These are phyloP conservation scores for Hypanus sabinus DNA, from an alignment of 2,113 vertebrate genomes.

Conservation along the genomic window DNA sequence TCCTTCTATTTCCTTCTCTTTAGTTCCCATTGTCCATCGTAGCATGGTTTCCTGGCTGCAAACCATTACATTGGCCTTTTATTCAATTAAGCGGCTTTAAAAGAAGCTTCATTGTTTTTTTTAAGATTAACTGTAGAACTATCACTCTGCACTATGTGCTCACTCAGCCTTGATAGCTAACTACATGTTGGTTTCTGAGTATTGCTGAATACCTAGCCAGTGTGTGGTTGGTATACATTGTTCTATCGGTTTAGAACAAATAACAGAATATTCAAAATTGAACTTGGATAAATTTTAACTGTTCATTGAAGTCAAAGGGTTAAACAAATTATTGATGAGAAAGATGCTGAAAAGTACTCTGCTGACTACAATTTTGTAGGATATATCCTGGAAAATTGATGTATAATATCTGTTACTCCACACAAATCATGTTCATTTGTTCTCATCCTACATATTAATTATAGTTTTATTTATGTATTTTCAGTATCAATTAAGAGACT, in stretches of 20 bases:
- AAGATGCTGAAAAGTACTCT: background rate
- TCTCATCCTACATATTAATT: background rate
- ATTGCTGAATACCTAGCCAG: background rate
- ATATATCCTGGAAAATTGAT: background rate
- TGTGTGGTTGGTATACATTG: background rate
- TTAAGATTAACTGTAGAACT: background rate
- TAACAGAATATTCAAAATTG: background rate
- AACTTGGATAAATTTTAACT: background rate
- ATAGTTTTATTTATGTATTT: background rate
- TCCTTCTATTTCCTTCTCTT: background rate
- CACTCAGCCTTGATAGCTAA: background rate
- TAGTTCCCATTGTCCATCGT: background rate
- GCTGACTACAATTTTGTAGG: no score
- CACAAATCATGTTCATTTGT: background rate
- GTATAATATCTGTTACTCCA: background rate
- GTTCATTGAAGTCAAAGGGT: background rate
- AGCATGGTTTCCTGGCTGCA: background rate
- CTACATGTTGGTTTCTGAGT: background rate
- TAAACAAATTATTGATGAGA: background rate
- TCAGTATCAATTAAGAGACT: background rate
- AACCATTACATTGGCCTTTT: background rate
- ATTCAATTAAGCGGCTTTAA: background rate
- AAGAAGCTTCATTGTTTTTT: background rate
- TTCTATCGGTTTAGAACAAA: background rate
- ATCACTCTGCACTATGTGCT: background rate